These are phyloP conservation scores for Bellardia pandia DNA, from an alignment of 2,888 invertebrate species.

Conservation along the genomic window DNA sequence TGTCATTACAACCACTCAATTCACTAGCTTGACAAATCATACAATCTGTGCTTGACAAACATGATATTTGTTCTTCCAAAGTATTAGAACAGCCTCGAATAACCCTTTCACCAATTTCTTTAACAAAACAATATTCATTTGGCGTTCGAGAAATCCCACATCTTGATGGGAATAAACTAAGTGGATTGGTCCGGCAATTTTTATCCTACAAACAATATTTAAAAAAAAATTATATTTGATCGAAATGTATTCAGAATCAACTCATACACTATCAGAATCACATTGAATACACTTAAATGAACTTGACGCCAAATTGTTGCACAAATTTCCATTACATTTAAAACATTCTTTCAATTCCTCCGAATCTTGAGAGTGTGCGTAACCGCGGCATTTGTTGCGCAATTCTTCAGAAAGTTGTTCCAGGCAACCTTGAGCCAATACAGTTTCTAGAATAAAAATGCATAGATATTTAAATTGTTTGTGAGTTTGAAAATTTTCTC, in stretches of 20 bases:
- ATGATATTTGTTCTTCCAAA: constrained; percentile 73
- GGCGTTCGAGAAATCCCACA: constrained; percentile 75
- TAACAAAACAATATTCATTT: constrained; percentile 76
- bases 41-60: constrained; percentile 72
- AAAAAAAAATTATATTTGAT: neutral
- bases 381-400: constrained; percentile 62
- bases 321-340: constrained; percentile 79
- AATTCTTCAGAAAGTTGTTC: constrained; percentile 66
- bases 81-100: constrained; percentile 76
- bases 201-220: constrained; percentile 67
- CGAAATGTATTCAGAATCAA: neutral
- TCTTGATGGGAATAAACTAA: constrained; percentile 57
- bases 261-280: constrained; percentile 77
- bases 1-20: constrained; percentile 74
- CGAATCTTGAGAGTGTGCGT: neutral
- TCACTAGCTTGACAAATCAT: constrained; percentile 75
- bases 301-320: constrained; percentile 79
- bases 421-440: constrained; percentile 74
- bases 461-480: neutral
- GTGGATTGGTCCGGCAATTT: constrained; percentile 72
- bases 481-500: neutral
- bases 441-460: constrained; percentile 56
- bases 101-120: constrained; percentile 60
- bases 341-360: constrained; percentile 74
- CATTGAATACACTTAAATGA: constrained; percentile 80